Conservation (phyloP, 2,888 invertebrate species). For the Meteorus cinctellus region DNA sequence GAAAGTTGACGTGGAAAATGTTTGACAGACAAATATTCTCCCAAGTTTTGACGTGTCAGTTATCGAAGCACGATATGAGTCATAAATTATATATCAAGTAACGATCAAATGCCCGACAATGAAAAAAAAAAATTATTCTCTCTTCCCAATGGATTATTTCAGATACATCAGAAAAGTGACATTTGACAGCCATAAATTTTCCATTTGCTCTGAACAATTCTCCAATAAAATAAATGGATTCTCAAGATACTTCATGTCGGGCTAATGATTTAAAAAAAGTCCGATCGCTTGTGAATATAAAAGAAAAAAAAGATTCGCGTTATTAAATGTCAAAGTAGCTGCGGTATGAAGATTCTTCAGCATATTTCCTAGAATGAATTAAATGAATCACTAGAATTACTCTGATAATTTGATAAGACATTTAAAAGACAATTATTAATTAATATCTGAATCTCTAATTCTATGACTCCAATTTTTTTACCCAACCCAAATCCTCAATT, state of each 20-base stretch:
- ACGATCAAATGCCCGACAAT: constrained; percentile 33
- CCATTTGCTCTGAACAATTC: neutral
- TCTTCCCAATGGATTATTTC: constrained; percentile 4
- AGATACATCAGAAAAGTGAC: neutral
- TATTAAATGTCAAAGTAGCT: too few species aligned
- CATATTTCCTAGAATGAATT: too few species aligned
- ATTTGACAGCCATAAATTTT: constrained; percentile 11
- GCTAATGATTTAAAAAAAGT: neutral
- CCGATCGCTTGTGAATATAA: too few species aligned
- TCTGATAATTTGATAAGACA: too few species aligned
- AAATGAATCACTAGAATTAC: too few species aligned
- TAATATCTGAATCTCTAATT: too few species aligned
- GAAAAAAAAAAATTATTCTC: constrained; percentile 17
- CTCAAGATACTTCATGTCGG: neutral
- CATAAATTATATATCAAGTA: constrained; percentile 66
- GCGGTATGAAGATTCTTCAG: too few species aligned
- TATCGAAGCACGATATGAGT: constrained; percentile 51
- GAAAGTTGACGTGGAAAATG: constrained; percentile 65
- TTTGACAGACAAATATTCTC: constrained; percentile 64
- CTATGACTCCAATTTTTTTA: too few species aligned
- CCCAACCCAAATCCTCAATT: too few species aligned
- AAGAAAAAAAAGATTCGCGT: too few species aligned
- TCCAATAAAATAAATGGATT: neutral
- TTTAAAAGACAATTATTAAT: too few species aligned
- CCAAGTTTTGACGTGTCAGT: constrained; percentile 63